Evolutionary conservation across 2,113 vertebrate genomes (phyloP).

Genomic region (Gambusia holbrooki): DNA sequence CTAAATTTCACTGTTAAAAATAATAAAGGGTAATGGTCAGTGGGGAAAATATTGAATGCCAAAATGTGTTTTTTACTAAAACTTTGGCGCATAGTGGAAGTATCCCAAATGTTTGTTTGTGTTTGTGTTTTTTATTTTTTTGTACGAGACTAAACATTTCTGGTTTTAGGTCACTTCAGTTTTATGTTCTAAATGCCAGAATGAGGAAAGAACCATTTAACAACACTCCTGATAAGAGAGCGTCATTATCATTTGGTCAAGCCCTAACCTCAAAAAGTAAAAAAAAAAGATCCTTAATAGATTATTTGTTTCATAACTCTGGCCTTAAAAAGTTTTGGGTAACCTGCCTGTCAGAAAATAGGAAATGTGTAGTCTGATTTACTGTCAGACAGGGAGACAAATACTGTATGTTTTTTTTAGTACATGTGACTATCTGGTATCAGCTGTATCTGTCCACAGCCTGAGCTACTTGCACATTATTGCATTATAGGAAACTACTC

Average conservation of each 20-base stretch:
- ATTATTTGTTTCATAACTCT: no score
- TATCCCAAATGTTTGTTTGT: not conserved
- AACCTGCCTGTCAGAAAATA: no score
- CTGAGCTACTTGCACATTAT: slow-evolving; percentile 54
- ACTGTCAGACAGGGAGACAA: no score
- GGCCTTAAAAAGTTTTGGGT: no score
- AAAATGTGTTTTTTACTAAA: not conserved
- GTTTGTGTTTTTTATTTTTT: not conserved
- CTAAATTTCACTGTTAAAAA: not conserved
- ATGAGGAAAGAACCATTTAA: not conserved
- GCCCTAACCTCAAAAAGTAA: no score
- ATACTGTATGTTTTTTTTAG: no score
- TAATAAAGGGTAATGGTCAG: not conserved
- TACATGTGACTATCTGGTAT: not conserved
- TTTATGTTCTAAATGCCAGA: not conserved
- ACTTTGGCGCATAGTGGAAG: not conserved
- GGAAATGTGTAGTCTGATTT: no score
- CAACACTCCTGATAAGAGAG: no score
- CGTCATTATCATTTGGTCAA: no score
- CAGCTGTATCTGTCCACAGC: not conserved
- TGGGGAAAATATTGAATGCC: not conserved
- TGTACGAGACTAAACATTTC: not conserved
- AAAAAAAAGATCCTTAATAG: no score
- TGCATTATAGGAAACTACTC: slow-evolving; percentile 64
- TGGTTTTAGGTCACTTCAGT: not conserved